Evolutionary conservation across 2,888 invertebrate genomes (phyloP).

Genomic region (Phasia obesa): DNA sequence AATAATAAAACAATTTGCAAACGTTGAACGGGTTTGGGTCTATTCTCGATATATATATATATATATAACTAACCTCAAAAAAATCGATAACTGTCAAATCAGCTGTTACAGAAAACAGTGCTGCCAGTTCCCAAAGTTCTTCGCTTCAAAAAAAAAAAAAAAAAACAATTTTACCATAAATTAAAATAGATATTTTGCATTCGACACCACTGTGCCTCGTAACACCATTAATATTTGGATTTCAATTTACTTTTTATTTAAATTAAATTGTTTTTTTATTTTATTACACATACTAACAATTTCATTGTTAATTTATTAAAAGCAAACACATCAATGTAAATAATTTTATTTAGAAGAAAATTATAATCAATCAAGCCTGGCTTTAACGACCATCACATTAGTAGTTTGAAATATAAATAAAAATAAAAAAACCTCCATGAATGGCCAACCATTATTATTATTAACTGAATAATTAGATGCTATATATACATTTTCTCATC

Average conservation of each 20-base stretch:
- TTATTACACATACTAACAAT: neutral
- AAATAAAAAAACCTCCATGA: conserved; percentile 7
- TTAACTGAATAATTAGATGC: neutral
- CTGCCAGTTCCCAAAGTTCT: too few species aligned
- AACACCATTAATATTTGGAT: conserved; percentile 9
- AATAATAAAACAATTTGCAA: too few species aligned
- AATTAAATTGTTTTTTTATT: neutral
- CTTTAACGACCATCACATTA: conserved; percentile 11
- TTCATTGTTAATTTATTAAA: neutral
- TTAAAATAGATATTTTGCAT: neutral
- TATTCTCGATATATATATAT: too few species aligned
- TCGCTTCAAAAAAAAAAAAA: too few species aligned
- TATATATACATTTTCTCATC: conserved; percentile 14
- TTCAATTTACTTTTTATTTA: neutral
- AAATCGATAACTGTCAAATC: too few species aligned
- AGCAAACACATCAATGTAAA: conserved; percentile 26
- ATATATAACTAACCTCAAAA: too few species aligned
- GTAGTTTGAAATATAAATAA: neutral
- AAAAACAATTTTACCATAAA: too few species aligned
- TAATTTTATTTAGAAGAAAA: conserved; percentile 16
- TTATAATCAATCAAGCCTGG: conserved; percentile 26
- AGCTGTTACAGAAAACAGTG: too few species aligned
- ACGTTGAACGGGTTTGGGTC: too few species aligned
- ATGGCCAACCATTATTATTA: conserved; percentile 16
- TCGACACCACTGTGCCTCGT: neutral